A percentile compares a stretch with the other conserved stretches of the same genome.
Conservation (phyloP, 2,113 vertebrate species). For the Osmerus mordax region DNA sequence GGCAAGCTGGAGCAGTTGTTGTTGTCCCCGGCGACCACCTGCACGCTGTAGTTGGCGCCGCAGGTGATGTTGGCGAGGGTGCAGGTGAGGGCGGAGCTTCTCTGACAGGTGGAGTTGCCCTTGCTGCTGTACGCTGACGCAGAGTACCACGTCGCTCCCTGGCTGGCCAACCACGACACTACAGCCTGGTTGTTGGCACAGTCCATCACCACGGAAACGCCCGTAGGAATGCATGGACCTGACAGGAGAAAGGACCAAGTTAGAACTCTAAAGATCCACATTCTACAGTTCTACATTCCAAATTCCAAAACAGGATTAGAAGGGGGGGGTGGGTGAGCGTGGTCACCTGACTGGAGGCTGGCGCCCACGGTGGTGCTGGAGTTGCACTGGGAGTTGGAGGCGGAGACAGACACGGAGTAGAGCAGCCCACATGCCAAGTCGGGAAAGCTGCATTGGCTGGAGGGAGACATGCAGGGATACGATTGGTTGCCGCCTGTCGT, state of each 20-base stretch:
- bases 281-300: neutral
- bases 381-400: slow-evolving; percentile 47
- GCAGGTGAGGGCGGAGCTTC: too few relatives aligned
- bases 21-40: slow-evolving; percentile 8
- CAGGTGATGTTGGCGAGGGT: too few relatives aligned
- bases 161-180: slow-evolving; percentile 61
- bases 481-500: slow-evolving; percentile 28
- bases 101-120: too few relatives aligned
- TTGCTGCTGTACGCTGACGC: slow-evolving; percentile 16
- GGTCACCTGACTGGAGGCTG: too few relatives aligned
- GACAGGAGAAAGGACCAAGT: slow-evolving; percentile 5
- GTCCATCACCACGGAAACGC: slow-evolving; percentile 45
- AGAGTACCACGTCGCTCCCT: slow-evolving; percentile 48
- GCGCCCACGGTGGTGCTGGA: too few relatives aligned
- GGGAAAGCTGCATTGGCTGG: slow-evolving; percentile 34
- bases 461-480: slow-evolving; percentile 36
- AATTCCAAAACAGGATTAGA: too few relatives aligned
- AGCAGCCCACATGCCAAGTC: slow-evolving; percentile 57
- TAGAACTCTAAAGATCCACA: neutral
- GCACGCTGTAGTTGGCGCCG: too few relatives aligned
- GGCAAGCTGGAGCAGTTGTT: slow-evolving; percentile 38
- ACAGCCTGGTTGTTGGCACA: slow-evolving; percentile 54
- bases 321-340: too few relatives aligned
- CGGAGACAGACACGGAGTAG: slow-evolving; percentile 60
- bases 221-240: slow-evolving; percentile 63